Base-by-base conservation (phyloP, 2,888 invertebrate species). In the Eulithis prunata region DNA sequence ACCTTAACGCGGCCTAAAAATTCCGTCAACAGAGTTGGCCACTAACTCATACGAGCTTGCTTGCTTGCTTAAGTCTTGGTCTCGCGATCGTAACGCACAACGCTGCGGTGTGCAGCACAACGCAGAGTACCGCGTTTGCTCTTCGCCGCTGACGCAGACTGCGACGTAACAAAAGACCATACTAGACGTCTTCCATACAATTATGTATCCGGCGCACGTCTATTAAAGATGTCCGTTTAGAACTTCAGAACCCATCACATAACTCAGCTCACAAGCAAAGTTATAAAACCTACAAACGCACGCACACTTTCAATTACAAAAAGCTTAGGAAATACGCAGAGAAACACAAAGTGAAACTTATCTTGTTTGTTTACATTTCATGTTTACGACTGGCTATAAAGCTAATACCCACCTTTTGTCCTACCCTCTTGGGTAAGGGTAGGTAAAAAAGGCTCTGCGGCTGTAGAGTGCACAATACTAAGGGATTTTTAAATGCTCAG, bases 311-410 rank as follows among this genome's bases (percentile, higher is more conserved):
- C 70, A 72, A 69, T 71, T 70, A 66, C 64, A 70, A 60, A 63
- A 63, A 51, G 13, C 59, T 56, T 66, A 62, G 56, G 57, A 64
- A 64, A 67, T 57, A 57, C 54, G 57, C 58, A 62, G 77, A 74
- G 74, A 71, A 75, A 78, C 76, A 84, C 82, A 79, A 79, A 79
- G 78, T 82, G 75, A 80, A 77, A 78, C 79, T 86, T 87, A 86
- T 87, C 86, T 85, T 72, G 77, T 80, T 76, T 79, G 80, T 79
- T 80, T 85, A 79, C 78, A 78, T 84, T 81, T 76, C 77, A 78
- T 81, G 85, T 87, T 87, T 87, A 87, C 82, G 85, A 80, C 77
- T 64, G 68, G 76, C 76, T 80, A 79, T 87, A 87, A 87, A 87
- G 78, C 84, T 86, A 85, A 86, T 85, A 82, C 84, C 64, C 77